phyloP scores from a whole-genome alignment of 2,113 vertebrate species.

The Campylomormyrus numenius region DNA sequence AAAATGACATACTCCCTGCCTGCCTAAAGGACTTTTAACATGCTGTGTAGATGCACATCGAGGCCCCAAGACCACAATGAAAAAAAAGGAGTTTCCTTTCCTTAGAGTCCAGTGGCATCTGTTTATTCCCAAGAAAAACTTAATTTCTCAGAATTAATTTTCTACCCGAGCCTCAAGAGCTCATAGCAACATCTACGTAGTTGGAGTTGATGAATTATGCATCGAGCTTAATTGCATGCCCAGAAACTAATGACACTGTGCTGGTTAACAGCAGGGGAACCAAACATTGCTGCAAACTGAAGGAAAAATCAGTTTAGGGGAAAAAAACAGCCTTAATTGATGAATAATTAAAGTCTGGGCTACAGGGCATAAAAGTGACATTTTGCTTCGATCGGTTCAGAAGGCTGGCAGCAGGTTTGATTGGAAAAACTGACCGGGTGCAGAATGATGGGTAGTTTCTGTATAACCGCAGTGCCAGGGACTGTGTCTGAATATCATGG shows the following conservation, averaged over 20 bases:
- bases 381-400: slow-evolving; percentile 74
- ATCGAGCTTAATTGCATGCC: slow-evolving; percentile 76
- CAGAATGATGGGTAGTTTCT: neutral
- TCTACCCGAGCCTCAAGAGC: slow-evolving; percentile 61
- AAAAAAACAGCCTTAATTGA: slow-evolving; percentile 66
- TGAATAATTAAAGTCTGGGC: slow-evolving; percentile 71
- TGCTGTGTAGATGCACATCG: neutral
- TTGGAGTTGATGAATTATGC: slow-evolving; percentile 69
- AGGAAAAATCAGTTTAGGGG: slow-evolving; percentile 67
- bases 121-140: slow-evolving; percentile 56
- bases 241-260: slow-evolving; percentile 77
- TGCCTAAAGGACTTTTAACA: neutral
- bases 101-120: slow-evolving; percentile 47
- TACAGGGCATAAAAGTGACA: slow-evolving; percentile 72
- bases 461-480: neutral
- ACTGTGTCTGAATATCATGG: neutral
- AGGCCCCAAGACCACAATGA: neutral
- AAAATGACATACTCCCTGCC: neutral
- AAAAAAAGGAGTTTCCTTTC: neutral
- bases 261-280: slow-evolving; percentile 76
- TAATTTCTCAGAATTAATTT: slow-evolving; percentile 68
- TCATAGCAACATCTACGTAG: slow-evolving; percentile 52
- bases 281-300: slow-evolving; percentile 70
- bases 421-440: slow-evolving; percentile 28
- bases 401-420: slow-evolving; percentile 49